Base-by-base conservation (phyloP, 2,113 vertebrate genomes). In the Strix aluco region DNA sequence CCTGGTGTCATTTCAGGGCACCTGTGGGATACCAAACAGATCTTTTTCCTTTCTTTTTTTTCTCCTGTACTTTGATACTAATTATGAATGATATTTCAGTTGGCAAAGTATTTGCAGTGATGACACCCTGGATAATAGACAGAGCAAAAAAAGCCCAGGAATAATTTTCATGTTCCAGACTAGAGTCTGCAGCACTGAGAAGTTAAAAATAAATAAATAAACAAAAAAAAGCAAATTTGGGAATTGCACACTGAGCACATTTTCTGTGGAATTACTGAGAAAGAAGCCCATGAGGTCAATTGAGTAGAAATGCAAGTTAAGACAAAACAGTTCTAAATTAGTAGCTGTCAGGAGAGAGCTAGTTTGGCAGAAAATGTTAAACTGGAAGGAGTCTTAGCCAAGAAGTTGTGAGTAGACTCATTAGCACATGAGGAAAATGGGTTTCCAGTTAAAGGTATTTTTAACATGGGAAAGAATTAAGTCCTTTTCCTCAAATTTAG, bases 321-420 rank as follows among this genome's bases (percentile, higher is more conserved):
- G 81, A 67, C 95, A 93, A 92, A 95, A 34, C 85, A 79, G 47
- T 38, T 67, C 88, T 94, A 82, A 95, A 94, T 93, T 79, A 92
- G 94, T 30, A 93, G 90, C 81, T 92, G 87, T 96, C 90, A 94
- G 80, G 65, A 93, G 90, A 85, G 80, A 69, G 59, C 38, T 58
- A n/a, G 57, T 82, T 96, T 96, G 96, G 96, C 95, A 95, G 81
- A 42, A 88, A 47, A 81, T 38, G 57, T 38, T 87, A 14, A 46
- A 57, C 30, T 94, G 78, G 92, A 84, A 93, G 70, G 81, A 94
- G 61, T 14, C 23, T 62, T 25, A 44, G 95, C 94, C 95, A 93
- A 85, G 81, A n/a, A 89, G 78, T 63, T 9, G 20, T 19, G 13
- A 40, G 74, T 21, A 90, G 70, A 49, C 66, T 93, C 85, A 71